Conservation (phyloP, 1,140 invertebrate genomes). For the Holotrichia oblita region DNA sequence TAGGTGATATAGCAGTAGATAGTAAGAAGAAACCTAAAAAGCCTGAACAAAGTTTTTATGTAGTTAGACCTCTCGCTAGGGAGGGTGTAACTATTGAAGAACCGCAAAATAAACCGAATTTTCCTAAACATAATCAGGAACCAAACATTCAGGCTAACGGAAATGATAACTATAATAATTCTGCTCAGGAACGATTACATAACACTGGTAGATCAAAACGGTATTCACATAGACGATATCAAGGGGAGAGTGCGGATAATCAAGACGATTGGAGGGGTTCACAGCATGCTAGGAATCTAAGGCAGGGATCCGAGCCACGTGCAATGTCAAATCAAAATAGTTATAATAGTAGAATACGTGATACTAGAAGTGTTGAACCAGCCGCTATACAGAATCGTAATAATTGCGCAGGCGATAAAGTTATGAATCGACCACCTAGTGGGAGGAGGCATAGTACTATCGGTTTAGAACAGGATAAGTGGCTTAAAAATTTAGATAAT, state of each 20-base stretch:
- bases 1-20: conserved; percentile 55
- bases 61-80: conserved; percentile 65
- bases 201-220: conserved; percentile 44
- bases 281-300: conserved; percentile 59
- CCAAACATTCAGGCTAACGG: conserved; percentile 33
- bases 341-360: conserved; percentile 61
- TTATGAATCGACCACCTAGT: conserved; percentile 66
- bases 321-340: conserved; percentile 47
- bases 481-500: conserved; percentile 59
- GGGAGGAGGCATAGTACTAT: conserved; percentile 62
- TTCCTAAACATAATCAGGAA: conserved; percentile 42
- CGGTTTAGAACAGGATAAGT: conserved; percentile 59
- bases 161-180: conserved; percentile 22
- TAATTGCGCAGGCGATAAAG: conserved; percentile 57
- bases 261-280: conserved; percentile 61
- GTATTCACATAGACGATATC: conserved; percentile 59
- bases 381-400: conserved; percentile 46
- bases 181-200: conserved; percentile 10
- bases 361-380: conserved; percentile 67
- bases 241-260: conserved; percentile 55
- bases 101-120: conserved; percentile 16
- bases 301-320: conserved; percentile 66
- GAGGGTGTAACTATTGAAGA: conserved; percentile 59
- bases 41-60: conserved; percentile 67
- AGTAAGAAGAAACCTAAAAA: conserved; percentile 62